phyloP scores from a whole-genome alignment of 2,888 invertebrate species.

The Ceratothoa steindachneri region DNA sequence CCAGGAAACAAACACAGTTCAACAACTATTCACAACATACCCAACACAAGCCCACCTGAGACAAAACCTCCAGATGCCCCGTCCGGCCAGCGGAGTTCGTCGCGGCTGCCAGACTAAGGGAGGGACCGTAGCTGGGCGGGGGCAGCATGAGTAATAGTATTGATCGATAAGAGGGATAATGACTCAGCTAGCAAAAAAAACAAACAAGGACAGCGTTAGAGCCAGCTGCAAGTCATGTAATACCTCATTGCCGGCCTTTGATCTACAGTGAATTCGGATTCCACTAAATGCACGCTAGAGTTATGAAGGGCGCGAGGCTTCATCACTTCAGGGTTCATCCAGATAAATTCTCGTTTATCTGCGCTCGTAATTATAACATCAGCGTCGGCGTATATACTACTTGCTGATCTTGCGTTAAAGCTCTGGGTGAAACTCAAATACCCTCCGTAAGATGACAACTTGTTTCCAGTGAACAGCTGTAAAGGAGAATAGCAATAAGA shows the following conservation, averaged over 20 bases:
- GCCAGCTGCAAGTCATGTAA: no score
- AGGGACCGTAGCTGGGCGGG: no score
- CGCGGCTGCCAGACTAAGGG: no score
- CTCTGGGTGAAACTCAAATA: slow-evolving; percentile 60
- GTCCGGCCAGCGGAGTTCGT: no score
- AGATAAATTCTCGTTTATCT: slow-evolving; percentile 69
- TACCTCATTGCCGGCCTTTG: slow-evolving; percentile 42
- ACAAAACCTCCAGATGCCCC: no score
- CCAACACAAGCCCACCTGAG: no score
- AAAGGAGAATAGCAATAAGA: neutral
- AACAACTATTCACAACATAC: no score
- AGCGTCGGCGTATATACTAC: slow-evolving; percentile 58
- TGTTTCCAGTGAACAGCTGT: slow-evolving; percentile 59
- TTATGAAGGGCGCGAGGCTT: slow-evolving; percentile 16
- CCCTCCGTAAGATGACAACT: slow-evolving; percentile 84
- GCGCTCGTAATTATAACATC: slow-evolving; percentile 75
- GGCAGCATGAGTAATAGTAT: no score
- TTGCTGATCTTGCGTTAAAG: slow-evolving; percentile 21
- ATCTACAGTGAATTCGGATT: slow-evolving; percentile 35
- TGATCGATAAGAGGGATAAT: no score
- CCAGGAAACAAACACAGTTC: no score
- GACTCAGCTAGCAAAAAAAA: no score
- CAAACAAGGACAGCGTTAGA: no score
- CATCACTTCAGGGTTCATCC: slow-evolving; percentile 61
- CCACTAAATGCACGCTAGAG: slow-evolving; percentile 29